These are phyloP conservation scores for Macroglossus sobrinus DNA, from an alignment of 2,113 vertebrate genomes.

Conservation along the genomic window DNA sequence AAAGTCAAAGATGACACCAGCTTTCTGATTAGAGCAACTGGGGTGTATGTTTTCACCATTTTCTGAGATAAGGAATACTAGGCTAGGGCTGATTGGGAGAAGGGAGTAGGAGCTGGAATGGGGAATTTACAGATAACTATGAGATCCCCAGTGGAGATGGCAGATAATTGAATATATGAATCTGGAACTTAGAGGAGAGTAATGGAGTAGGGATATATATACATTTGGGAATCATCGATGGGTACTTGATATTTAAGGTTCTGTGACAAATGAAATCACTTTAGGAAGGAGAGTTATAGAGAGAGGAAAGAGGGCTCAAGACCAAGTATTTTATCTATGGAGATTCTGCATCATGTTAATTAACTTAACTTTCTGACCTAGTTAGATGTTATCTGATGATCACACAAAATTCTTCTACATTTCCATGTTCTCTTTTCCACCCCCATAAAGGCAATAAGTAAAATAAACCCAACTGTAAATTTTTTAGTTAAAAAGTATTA, in stretches of 20 bases:
- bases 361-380: constrained; percentile 23
- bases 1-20: constrained; percentile 12
- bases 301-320: background rate
- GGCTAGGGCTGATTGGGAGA: background rate
- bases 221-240: background rate
- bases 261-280: background rate
- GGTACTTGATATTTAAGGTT: constrained; percentile 10
- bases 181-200: background rate
- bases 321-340: constrained; percentile 21
- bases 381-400: background rate
- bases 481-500: constrained; percentile 31
- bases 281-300: background rate
- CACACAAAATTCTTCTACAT: constrained; percentile 27
- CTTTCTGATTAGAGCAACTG: background rate
- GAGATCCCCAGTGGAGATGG: background rate
- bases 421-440: constrained; percentile 11
- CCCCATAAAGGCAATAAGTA: background rate
- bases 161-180: background rate
- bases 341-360: constrained; percentile 19
- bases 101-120: background rate
- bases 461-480: background rate
- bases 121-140: background rate
- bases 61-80: constrained; percentile 6
- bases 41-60: background rate
- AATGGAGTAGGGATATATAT: background rate